Evolutionary conservation across 2,113 vertebrate species (phyloP), one percentile per base, ranked within the genome.

Genomic region (Odobenus rosmarus): DNA sequence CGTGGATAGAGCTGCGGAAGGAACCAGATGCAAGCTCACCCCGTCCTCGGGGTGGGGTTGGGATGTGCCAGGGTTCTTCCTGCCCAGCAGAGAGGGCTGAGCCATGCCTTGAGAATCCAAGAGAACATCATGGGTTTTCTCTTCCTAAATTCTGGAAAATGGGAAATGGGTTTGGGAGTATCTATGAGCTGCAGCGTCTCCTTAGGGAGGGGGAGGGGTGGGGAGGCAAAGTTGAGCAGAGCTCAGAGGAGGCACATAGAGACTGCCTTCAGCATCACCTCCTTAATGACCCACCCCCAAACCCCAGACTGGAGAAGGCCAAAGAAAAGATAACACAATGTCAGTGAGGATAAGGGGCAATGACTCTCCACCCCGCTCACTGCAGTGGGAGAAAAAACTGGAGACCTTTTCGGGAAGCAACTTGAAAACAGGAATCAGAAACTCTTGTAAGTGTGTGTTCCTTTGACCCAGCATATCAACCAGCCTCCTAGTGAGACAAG

Each of bases 21-120:
- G 23, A 18, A 16, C 15, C 49, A 15, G 24, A 33, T 1, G 12
- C 23, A 26, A 13, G 26, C 72, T 53, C 1, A 12, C 49, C 42
- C 7, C n/a, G 14, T n/a, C 19, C 62, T 57, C 2, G 1, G 0
- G 8, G 0, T 0, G 1, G 87, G 61, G 3, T 0, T 0, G 6
- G n/a, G 39, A 3, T 0, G 4, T 4, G 9, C 49, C 12, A 0
- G 36, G 5, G 33, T 3, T 8, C n/a, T 26, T 36, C n/a, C 23
- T 18, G 57, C 24, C 36, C n/a, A 1, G 14, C 61, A 67, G 8
- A 55, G 69, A n/a, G 10, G 7, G 46, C 53, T 21, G 36, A 13
- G 18, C 46, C 0, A 3, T 0, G 18, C 49, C 74, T 69, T 2
- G 33, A 46, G 61, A 51, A 6, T 1, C 90, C 64, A 31, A 42